Evolutionary conservation across 2,113 vertebrate genomes (phyloP).

Genomic region (Sitta europaea): DNA sequence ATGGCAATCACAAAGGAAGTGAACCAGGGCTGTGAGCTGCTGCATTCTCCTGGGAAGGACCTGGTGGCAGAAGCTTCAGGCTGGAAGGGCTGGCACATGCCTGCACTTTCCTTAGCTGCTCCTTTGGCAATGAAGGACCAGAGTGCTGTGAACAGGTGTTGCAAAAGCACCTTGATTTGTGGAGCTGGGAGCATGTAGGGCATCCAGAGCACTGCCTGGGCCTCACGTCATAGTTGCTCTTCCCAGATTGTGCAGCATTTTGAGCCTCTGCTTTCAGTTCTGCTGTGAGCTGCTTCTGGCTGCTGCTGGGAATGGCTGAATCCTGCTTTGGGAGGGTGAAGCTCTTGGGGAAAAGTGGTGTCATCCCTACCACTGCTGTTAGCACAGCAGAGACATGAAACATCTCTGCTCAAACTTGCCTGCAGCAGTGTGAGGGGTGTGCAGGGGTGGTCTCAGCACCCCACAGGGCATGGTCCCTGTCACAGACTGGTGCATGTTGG

Average conservation of each 20-base stretch:
- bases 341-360: neutral
- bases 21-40: fast-evolving
- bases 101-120: neutral
- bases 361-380: neutral
- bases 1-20: neutral
- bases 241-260: neutral
- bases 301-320: neutral
- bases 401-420: neutral
- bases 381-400: neutral
- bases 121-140: neutral
- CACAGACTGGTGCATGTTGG: neutral
- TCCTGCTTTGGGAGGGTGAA: neutral
- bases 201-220: neutral
- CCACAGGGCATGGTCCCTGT: neutral
- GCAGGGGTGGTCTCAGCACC: neutral
- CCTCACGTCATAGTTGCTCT: fast-evolving
- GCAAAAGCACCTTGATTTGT: neutral
- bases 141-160: neutral
- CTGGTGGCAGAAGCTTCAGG: neutral
- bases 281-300: neutral
- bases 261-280: neutral
- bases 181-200: neutral
- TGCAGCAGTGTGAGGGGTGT: neutral
- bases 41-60: neutral
- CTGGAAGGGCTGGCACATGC: neutral